Conservation (phyloP, 2,888 invertebrate genomes). For the Apotomis capreana region DNA sequence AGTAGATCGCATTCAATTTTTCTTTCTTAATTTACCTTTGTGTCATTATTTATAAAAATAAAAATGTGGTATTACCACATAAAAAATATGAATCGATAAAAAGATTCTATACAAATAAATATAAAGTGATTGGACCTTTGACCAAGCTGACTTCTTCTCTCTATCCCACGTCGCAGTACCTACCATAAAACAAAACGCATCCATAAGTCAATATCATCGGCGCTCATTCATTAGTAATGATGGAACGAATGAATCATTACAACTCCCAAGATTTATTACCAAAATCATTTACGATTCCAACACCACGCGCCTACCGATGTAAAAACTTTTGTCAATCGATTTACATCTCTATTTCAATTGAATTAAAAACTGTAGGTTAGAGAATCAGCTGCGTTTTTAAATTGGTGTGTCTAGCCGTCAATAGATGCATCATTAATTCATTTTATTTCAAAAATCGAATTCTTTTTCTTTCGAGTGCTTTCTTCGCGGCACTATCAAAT, state of each 20-base stretch:
- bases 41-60: too few relatives aligned
- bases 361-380: not conserved
- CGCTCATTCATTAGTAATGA: conserved; percentile 40
- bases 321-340: conserved; percentile 22
- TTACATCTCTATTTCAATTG: not conserved
- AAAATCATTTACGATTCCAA: conserved; percentile 45
- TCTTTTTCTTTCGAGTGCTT: conserved; percentile 42
- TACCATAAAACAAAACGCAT: conserved; percentile 33
- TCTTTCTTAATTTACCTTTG: too few relatives aligned
- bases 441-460: conserved; percentile 59
- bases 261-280: conserved; percentile 48
- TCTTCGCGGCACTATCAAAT: conserved; percentile 44
- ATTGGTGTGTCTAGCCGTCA: conserved; percentile 21
- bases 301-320: not conserved
- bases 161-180: conserved; percentile 9
- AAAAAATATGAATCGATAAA: too few relatives aligned
- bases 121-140: not conserved
- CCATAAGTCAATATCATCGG: conserved; percentile 42
- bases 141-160: not conserved
- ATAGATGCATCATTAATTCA: conserved; percentile 61
- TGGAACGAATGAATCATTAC: conserved; percentile 44
- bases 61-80: too few relatives aligned
- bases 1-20: too few relatives aligned
- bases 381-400: not conserved
- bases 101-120: too few relatives aligned